Conservation (phyloP, 2,888 invertebrate genomes). For the Taphrorychus bicolor region DNA sequence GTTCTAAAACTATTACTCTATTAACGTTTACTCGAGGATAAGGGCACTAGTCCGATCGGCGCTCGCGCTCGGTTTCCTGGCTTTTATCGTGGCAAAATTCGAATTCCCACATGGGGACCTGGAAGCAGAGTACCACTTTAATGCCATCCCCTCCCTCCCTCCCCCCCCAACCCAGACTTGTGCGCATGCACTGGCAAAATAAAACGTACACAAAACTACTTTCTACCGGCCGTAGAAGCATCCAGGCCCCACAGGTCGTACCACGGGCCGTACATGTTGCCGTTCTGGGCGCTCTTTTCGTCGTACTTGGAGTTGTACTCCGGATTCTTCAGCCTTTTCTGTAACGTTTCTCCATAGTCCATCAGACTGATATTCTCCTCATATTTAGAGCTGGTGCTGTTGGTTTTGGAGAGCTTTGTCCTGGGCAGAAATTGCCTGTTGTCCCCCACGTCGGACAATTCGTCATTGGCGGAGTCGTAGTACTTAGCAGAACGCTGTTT, state of each 20-base stretch:
- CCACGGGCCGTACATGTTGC: conserved; percentile 86
- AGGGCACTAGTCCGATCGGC: conserved; percentile 71
- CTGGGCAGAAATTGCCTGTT: conserved; percentile 71
- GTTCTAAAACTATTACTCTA: background rate
- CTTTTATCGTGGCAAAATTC: conserved; percentile 87
- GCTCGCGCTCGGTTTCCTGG: conserved; percentile 81
- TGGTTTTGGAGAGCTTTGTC: conserved; percentile 72
- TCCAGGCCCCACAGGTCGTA: conserved; percentile 87
- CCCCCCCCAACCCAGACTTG: no score
- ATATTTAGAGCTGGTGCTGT: conserved; percentile 56
- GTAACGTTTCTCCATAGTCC: conserved; percentile 60
- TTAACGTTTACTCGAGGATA: conserved; percentile 29
- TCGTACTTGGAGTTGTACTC: conserved; percentile 58
- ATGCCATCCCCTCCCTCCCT: no score
- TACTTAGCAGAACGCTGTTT: conserved; percentile 44
- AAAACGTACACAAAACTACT: conserved; percentile 17
- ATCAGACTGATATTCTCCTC: conserved; percentile 56
- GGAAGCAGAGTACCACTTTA: conserved; percentile 52
- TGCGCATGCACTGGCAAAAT: background rate
- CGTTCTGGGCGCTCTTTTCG: conserved; percentile 65
- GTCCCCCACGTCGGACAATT: conserved; percentile 57
- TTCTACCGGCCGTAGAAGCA: conserved; percentile 62
- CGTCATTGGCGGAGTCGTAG: conserved; percentile 56
- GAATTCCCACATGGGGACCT: conserved; percentile 73
- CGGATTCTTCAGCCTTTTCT: conserved; percentile 57